Evolutionary conservation across 2,797 vertebrate species (phyloP).

Genomic region (Squalus acanthias): DNA sequence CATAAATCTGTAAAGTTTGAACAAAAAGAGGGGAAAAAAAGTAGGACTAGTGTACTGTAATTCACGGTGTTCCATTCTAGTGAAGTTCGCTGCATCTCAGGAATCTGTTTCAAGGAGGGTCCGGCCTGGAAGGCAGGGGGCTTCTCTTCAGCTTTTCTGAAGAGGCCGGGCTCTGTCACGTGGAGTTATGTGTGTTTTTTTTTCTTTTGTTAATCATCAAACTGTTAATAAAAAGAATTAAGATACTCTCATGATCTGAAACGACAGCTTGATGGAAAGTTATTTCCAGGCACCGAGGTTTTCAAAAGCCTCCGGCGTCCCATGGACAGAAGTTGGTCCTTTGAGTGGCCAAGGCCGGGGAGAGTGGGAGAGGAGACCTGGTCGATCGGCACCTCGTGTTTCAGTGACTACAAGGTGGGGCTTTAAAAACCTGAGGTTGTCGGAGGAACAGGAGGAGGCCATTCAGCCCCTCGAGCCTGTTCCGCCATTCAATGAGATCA

Average conservation of each 20-base stretch:
- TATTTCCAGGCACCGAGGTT: not conserved
- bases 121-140: no score
- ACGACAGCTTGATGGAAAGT: not conserved
- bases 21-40: no score
- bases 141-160: no score
- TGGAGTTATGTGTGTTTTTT: slow-evolving; percentile 10
- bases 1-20: not conserved
- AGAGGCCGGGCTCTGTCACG: not conserved
- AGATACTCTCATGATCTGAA: slow-evolving; percentile 35
- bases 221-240: slow-evolving; percentile 38
- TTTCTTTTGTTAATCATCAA: slow-evolving; percentile 36
- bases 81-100: not conserved
- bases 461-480: not conserved
- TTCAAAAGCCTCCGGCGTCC: not conserved
- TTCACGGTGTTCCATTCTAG: not conserved
- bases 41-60: not conserved
- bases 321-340: no score
- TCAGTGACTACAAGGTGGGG: not conserved
- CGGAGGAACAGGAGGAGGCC: not conserved
- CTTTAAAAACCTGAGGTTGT: not conserved
- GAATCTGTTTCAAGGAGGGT: slow-evolving; percentile 1
- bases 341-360: no score
- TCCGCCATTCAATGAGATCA: not conserved
- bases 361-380: not conserved
- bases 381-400: no score